Base-by-base conservation (phyloP, 2,888 invertebrate species). In the Germaria angustata region DNA sequence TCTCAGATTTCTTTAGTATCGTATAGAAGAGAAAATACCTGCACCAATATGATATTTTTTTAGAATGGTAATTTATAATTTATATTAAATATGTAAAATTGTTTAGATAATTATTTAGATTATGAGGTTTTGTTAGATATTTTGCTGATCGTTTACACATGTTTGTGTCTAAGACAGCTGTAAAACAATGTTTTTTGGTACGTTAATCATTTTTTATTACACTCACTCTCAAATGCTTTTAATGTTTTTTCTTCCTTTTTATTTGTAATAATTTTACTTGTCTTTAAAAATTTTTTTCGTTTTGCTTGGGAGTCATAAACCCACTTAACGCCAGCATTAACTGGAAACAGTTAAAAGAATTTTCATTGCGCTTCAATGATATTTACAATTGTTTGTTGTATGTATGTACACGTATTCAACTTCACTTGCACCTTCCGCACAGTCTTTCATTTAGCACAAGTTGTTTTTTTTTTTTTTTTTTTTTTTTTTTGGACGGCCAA, bases 251-350 rank as follows among this genome's bases (percentile, higher is more conserved):
- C 1, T 32, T 59, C 20, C 17, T n/a, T 61, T 65, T 36, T 24
- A n/a, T 65, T 78, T 57, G 24, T 39, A 44, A 24, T 24, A 51
- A 73, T 53, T 57, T 79, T 53, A 49, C 66, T 66, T 55, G 6
- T 46, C 51, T 68, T 61, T 41, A 2, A 44, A 24, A 44, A 44
- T 65, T 32, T 22, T 65, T 6, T 28, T 28, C 4, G 3, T 28
- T 28, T 61, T 46, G 28, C 71, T 65, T 66, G 59, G 57, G 39
- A 53, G 46, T 59, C 82, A 79, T 79, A 75, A 82, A 82, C 73
- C 73, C 71, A 76, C 79, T 82, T 79, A 82, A 79, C 75, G 79
- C 66, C 82, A 79, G 57, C 71, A 22, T 71, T 82, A 75, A 76
- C 75, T 82, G 69, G 79, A 82, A 82, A 75, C 71, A 75, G 75